These are phyloP conservation scores for Antheraea assamensis DNA, from an alignment of 2,888 invertebrate species.

Conservation along the genomic window DNA sequence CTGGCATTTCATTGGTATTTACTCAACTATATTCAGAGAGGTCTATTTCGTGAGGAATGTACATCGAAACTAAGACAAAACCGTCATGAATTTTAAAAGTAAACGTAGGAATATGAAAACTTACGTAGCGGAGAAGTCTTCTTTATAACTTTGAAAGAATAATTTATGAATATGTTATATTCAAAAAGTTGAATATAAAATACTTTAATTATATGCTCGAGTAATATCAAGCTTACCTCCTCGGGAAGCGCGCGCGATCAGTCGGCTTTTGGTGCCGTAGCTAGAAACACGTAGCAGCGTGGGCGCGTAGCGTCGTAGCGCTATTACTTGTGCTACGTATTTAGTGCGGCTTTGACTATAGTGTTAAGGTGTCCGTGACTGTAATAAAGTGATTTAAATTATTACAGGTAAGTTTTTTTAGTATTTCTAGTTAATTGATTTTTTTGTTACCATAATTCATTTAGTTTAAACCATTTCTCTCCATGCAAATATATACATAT, in stretches of 20 bases:
- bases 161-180: slow-evolving; percentile 32
- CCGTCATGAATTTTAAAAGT: slow-evolving; percentile 18
- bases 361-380: slow-evolving; percentile 16
- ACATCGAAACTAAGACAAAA: background rate
- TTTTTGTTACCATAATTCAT: background rate
- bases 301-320: slow-evolving; percentile 29
- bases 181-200: slow-evolving; percentile 29
- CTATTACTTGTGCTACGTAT: slow-evolving; percentile 29
- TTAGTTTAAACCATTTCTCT: background rate
- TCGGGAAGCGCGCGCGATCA: slow-evolving; percentile 28
- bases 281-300: slow-evolving; percentile 43
- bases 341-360: slow-evolving; percentile 20
- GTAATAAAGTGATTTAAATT: slow-evolving; percentile 10
- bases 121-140: slow-evolving; percentile 22
- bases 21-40: too few relatives aligned
- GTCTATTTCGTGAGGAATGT: too few relatives aligned
- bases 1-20: too few relatives aligned
- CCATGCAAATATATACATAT: background rate
- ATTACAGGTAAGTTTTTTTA: slow-evolving; percentile 19
- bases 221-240: slow-evolving; percentile 23
- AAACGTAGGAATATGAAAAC: slow-evolving; percentile 26
- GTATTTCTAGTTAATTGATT: background rate
- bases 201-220: slow-evolving; percentile 28
- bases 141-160: slow-evolving; percentile 23
- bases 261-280: slow-evolving; percentile 46